Conservation (phyloP, 1,140 invertebrate genomes). For the Drosophila burlai region DNA sequence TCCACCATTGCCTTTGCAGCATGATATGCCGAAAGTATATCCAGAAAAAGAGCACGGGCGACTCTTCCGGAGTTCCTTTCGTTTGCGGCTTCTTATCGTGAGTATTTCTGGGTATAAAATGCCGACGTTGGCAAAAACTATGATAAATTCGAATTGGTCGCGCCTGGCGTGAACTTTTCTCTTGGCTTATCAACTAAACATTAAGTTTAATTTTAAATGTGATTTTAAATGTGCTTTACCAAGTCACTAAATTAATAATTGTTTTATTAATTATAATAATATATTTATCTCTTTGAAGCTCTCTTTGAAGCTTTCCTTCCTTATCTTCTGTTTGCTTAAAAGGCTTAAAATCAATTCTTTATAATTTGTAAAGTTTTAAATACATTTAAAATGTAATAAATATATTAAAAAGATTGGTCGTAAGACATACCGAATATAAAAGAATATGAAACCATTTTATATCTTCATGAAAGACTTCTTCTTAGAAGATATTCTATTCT, state of each 20-base stretch:
- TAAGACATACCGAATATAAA: background rate
- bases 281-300: background rate
- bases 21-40: constrained; percentile 83
- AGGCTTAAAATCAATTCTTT: background rate
- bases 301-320: background rate
- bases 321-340: background rate
- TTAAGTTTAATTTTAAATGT: too few relatives aligned
- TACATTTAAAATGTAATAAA: background rate
- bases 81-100: constrained; percentile 91
- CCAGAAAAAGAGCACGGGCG: constrained; percentile 81
- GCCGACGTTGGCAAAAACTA: constrained; percentile 55
- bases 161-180: constrained; percentile 5
- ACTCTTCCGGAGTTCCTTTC: constrained; percentile 91
- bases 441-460: background rate
- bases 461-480: background rate
- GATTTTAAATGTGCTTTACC: background rate
- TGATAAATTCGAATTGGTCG: constrained; percentile 35
- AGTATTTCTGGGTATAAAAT: constrained; percentile 88
- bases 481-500: background rate
- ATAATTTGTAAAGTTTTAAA: constrained; percentile 1
- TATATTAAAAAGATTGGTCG: background rate
- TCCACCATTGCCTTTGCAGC: constrained; percentile 32
- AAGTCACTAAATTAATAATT: too few relatives aligned
- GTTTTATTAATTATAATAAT: background rate
- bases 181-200: background rate